A percentile compares a stretch with the other conserved stretches of the same genome.
phyloP scores from a whole-genome alignment of 2,888 invertebrate genomes.

The Acleris emargana region DNA sequence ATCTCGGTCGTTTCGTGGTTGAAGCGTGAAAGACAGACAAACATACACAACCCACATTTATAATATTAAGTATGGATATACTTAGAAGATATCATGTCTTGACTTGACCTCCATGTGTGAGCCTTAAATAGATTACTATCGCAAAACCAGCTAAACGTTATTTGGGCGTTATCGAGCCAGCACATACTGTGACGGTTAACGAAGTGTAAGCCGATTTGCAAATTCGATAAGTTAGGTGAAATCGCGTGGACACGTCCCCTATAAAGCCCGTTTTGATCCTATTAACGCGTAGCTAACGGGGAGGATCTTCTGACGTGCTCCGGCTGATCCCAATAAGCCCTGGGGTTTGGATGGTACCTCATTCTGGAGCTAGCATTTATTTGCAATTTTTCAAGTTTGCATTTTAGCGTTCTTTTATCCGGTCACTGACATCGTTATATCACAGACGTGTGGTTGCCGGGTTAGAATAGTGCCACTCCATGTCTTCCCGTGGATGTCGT shows the following conservation, averaged over 20 bases:
- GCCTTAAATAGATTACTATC: too few species aligned
- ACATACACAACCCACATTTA: too few species aligned
- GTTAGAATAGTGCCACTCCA: too few species aligned
- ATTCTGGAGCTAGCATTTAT: conserved; percentile 33
- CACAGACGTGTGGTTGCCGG: too few species aligned
- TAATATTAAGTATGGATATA: too few species aligned
- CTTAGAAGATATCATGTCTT: too few species aligned
- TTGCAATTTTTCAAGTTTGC: conserved; percentile 2
- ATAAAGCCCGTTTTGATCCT: conserved; percentile 81
- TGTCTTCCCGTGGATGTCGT: too few species aligned
- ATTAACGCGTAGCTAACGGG: conserved; percentile 80
- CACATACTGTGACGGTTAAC: conserved; percentile 63
- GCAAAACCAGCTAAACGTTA: background rate
- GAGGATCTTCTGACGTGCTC: conserved; percentile 71
- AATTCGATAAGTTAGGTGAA: conserved; percentile 82
- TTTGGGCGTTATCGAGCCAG: conserved; percentile 34
- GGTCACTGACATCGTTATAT: too few species aligned
- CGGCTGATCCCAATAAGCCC: conserved; percentile 64
- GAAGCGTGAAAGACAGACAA: too few species aligned
- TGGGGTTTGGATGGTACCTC: conserved; percentile 43
- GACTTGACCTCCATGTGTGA: too few species aligned
- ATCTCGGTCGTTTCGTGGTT: too few species aligned
- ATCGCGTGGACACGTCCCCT: conserved; percentile 79
- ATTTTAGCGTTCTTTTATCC: background rate
- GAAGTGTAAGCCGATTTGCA: conserved; percentile 81